Percentiles rank a stretch among this genome's conserved stretches.
Conservation (phyloP, 2,113 vertebrate genomes). For the Mesoclemmys tuberculata region DNA sequence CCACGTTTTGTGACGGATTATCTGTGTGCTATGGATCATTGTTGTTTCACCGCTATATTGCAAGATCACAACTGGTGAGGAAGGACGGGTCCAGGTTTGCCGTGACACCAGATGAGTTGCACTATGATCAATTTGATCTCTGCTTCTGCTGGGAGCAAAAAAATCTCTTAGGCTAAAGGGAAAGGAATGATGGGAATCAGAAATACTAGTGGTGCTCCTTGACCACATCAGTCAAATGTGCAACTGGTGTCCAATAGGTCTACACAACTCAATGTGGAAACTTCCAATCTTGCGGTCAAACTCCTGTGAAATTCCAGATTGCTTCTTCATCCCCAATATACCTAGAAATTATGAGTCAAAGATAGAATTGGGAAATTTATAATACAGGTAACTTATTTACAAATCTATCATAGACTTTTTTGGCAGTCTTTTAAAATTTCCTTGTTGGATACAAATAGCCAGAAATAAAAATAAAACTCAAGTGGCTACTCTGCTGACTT, state of each 20-base stretch:
- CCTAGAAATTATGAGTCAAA: background rate
- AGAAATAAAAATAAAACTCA: background rate
- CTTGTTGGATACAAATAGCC: background rate
- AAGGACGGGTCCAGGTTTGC: background rate
- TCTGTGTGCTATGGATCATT: background rate
- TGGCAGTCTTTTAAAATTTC: background rate
- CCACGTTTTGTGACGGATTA: background rate
- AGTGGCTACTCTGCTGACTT: conserved; percentile 34
- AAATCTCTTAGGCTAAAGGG: background rate
- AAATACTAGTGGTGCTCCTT: background rate
- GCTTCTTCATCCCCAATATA: background rate
- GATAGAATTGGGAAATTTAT: background rate
- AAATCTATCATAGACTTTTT: background rate
- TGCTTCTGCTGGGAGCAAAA: background rate
- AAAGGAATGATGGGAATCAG: background rate
- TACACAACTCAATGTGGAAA: rapidly evolving
- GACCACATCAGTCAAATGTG: background rate
- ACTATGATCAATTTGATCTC: background rate
- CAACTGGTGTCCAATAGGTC: rapidly evolving
- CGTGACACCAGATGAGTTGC: background rate
- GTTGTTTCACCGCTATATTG: background rate
- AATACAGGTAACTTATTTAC: rapidly evolving
- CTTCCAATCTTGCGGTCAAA: background rate
- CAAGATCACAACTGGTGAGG: background rate
- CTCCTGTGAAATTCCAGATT: background rate